These are phyloP conservation scores for Sebastes schlegelii DNA, from an alignment of 2,113 vertebrate species.

Conservation along the genomic window DNA sequence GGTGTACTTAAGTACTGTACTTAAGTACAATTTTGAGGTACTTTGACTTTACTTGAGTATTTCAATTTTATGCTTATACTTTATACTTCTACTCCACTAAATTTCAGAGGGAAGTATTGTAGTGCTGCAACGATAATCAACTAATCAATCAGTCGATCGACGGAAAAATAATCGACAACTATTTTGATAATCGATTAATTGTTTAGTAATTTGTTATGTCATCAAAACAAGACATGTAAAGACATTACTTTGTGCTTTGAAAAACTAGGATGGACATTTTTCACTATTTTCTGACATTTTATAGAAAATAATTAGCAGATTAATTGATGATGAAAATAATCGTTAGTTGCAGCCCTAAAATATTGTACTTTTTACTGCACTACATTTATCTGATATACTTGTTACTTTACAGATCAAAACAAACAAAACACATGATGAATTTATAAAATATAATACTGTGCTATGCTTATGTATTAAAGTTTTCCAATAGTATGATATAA, in stretches of 20 bases:
- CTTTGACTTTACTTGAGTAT: not conserved
- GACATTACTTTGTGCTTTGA: too few relatives aligned
- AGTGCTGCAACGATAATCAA: not conserved
- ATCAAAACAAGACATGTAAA: too few relatives aligned
- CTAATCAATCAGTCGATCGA: too few relatives aligned
- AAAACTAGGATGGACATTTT: too few relatives aligned
- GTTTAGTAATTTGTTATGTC: too few relatives aligned
- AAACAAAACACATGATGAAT: not conserved
- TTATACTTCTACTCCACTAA: not conserved
- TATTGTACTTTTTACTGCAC: not conserved
- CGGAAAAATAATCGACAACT: too few relatives aligned
- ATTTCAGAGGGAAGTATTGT: not conserved
- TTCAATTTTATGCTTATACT: not conserved
- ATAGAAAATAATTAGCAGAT: too few relatives aligned
- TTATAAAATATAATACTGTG: not conserved
- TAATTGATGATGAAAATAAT: too few relatives aligned
- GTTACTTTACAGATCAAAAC: not conserved
- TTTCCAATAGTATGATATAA: too few relatives aligned
- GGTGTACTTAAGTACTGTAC: not conserved
- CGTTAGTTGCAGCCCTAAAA: not conserved
- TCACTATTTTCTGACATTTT: too few relatives aligned
- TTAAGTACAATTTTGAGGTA: not conserved
- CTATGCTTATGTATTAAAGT: too few relatives aligned
- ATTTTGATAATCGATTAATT: too few relatives aligned
- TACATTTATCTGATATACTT: not conserved